Evolutionary conservation across 2,888 invertebrate species (phyloP), one percentile per base, ranked within the genome.

Genomic region (Aleiodes alternator): DNA sequence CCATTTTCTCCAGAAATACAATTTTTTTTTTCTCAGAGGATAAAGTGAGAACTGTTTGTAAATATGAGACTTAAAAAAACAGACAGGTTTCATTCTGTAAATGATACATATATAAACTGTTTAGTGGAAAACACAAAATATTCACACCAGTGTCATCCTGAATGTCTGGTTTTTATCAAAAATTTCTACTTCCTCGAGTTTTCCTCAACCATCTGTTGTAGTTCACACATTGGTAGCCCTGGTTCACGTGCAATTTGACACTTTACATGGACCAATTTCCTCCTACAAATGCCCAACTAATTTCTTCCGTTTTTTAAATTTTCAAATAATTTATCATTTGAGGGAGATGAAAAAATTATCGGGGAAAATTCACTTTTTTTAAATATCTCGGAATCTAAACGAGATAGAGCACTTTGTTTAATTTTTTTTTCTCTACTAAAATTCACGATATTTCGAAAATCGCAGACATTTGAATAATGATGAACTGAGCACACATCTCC

Each of bases 191-290:
- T 48, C 23, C 43, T 38, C 14, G 31, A 7, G 53, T 53, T 4
- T 48, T 68, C 29, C 31, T n/a, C 11, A 9, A 68, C 12, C 68
- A 68, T 29, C 68, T 68, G 68, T 31, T 51, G n/a, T n/a, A 29
- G 29, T 68, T 68, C 68, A 68, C 68, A 68, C 51, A 31, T 68
- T 51, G 16, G 12, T 68, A 31, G 68, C 16, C 23, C 11, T 3
- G 29, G 7, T 16, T 16, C 11, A 48, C 51, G 68, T 7, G 61
- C 51, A 68, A 68, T 68, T 31, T 12, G 68, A 68, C 68, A 68
- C 68, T 50, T 68, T 31, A 68, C 50, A 68, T n/a, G 51, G 14
- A 68, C 50, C 51, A 12, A 68, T 68, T 51, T 68, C 51, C 68
- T 12, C 55, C 34, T 12, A 34, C n/a, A 11, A 59, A 29, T 29